phyloP scores from a whole-genome alignment of 2,888 invertebrate genomes.

The Balanococcus diminutus region DNA sequence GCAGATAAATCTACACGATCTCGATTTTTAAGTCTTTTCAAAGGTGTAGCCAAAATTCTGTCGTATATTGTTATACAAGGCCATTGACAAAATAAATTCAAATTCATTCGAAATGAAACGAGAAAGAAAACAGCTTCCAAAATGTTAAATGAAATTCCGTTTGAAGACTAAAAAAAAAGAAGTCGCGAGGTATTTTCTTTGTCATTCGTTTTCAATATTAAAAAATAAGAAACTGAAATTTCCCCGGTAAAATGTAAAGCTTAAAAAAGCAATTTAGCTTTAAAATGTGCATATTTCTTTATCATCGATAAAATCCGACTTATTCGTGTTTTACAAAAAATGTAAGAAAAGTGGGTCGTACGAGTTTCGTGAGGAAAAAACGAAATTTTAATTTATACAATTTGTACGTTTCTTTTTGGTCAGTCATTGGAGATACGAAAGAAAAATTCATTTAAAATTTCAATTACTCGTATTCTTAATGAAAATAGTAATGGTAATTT shows the following conservation, averaged over 20 bases:
- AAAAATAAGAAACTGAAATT: constrained; percentile 18
- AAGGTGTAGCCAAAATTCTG: not conserved
- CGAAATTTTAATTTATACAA: not conserved
- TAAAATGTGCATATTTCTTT: not conserved
- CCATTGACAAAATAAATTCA: not conserved
- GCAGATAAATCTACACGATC: not conserved
- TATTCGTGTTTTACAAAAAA: constrained; percentile 3
- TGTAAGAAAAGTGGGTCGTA: not conserved
- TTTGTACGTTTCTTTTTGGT: not conserved
- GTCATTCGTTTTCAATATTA: constrained; percentile 14
- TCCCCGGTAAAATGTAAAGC: constrained; percentile 24
- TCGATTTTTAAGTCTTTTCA: not conserved
- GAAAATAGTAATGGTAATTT: constrained; percentile 4
- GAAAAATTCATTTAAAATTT: not conserved
- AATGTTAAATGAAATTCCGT: constrained; percentile 4
- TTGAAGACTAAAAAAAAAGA: not conserved
- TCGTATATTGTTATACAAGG: not conserved
- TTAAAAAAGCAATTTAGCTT: constrained; percentile 35
- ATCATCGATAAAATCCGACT: not conserved
- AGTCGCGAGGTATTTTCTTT: constrained; percentile 5
- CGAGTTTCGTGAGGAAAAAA: not conserved
- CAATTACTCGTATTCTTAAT: not conserved
- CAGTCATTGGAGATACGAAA: not conserved
- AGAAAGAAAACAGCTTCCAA: not conserved
- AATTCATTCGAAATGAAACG: not conserved